These are phyloP conservation scores for Apistogramma diplotaenia DNA, from an alignment of 2,113 vertebrate species.

Conservation along the genomic window DNA sequence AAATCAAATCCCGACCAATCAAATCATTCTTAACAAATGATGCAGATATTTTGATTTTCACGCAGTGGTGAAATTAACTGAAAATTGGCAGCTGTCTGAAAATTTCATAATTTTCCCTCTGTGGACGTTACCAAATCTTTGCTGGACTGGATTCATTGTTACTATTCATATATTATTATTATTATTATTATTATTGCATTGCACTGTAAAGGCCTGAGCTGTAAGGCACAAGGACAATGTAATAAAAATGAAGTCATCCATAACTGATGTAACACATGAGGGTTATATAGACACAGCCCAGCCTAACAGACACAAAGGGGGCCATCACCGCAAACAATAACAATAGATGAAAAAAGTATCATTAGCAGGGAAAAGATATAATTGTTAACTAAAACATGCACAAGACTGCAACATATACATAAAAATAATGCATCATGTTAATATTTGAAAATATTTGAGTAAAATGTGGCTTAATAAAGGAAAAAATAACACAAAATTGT, in stretches of 20 bases:
- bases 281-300: background rate
- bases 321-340: background rate
- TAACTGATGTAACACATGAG: too few relatives aligned
- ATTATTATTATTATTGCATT: background rate
- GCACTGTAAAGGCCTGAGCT: background rate
- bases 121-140: background rate
- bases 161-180: background rate
- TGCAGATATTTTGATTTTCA: fast-evolving
- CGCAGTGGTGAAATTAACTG: background rate
- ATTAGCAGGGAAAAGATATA: too few relatives aligned
- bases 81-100: background rate
- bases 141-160: background rate
- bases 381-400: too few relatives aligned
- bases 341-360: too few relatives aligned
- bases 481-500: too few relatives aligned
- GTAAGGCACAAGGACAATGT: background rate
- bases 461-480: too few relatives aligned
- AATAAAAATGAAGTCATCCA: background rate
- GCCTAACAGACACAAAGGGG: background rate
- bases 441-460: too few relatives aligned
- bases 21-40: background rate
- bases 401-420: too few relatives aligned
- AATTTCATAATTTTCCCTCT: background rate
- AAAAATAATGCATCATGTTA: too few relatives aligned
- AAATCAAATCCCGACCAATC: background rate